Percentiles rank a stretch among this genome's conserved stretches.
Conservation (phyloP, 2,888 invertebrate species). For the Polyploca ridens region DNA sequence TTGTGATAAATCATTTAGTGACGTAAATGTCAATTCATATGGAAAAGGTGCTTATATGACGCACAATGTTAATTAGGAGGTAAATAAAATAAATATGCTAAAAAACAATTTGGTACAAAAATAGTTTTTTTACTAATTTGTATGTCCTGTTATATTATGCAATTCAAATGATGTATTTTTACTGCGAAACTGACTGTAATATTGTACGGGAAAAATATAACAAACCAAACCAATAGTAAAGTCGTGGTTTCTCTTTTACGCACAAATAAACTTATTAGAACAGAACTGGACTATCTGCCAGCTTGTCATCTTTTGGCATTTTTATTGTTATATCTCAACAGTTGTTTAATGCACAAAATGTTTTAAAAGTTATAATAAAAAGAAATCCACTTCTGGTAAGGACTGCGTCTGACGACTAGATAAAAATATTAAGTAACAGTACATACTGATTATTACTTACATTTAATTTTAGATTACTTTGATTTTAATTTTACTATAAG, state of each 20-base stretch:
- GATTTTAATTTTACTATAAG: neutral
- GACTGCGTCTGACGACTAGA: neutral
- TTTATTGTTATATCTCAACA: neutral
- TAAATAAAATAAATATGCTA: too few relatives aligned
- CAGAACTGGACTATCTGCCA: too few relatives aligned
- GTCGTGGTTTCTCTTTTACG: too few relatives aligned
- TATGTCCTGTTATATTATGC: too few relatives aligned
- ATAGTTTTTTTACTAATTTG: too few relatives aligned
- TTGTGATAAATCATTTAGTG: neutral
- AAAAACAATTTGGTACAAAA: too few relatives aligned
- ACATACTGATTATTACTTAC: neutral
- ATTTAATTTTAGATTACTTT: constrained; percentile 1
- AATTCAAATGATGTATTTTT: too few relatives aligned
- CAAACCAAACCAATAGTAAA: too few relatives aligned
- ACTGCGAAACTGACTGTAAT: too few relatives aligned
- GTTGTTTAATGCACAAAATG: neutral
- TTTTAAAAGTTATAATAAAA: neutral
- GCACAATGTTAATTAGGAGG: neutral
- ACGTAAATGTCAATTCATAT: neutral
- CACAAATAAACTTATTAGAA: too few relatives aligned
- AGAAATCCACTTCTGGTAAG: neutral
- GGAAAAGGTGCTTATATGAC: constrained; percentile 9
- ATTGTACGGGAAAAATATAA: too few relatives aligned
- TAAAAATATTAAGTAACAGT: neutral
- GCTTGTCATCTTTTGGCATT: too few relatives aligned